Base-by-base conservation (phyloP, 1,140 invertebrate species). In the Calephelis virginiensis region DNA sequence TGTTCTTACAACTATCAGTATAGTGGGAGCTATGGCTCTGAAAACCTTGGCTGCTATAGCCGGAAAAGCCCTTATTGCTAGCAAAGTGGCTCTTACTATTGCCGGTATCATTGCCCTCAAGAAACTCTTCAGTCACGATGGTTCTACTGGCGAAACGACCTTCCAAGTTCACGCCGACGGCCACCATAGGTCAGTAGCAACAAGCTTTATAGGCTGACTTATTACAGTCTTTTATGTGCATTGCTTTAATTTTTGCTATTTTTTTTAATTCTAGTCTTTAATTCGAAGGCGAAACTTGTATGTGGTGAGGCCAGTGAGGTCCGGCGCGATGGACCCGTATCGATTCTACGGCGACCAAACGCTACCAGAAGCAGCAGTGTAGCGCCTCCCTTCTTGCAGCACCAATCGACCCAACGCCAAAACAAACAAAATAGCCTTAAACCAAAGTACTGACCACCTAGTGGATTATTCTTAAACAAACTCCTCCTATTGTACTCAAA, bases 21-120 rank as follows among this genome's bases (percentile, higher is more conserved):
- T 92, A 61, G 89, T 92, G 49, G 90, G 89, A 71, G 91, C 89
- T 68, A 92, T 95, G 70, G 93, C 93, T 40, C 82, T 94, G 66
- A 94, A 94, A 86, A 93, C 93, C 7, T 81, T 95, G 67, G 94
- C 93, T 47, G 91, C 94, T 6, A 94, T 95, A 64, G 94, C 94
- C 13, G 94, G 93, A 17, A 94, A 95, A 83, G 94, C 94, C 3
- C 82, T 95, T 37, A 92, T 95, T 61, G 94, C 94, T 68, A 94
- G 94, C 82, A 95, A 95, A 77, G 92, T 94, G 50, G 94, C 94
- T 0, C 80, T 95, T 47, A 94, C 94, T 59, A 94, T 95, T 67
- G 93, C 94, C 60, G 93, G 94, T 48, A 94, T 94, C 47, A 94
- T 95, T 68, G 94, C 93, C 37, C 87, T 95, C 38, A 95, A 94